Base-by-base conservation (phyloP, 2,888 invertebrate species). In the Lasioglossum lativentre region DNA sequence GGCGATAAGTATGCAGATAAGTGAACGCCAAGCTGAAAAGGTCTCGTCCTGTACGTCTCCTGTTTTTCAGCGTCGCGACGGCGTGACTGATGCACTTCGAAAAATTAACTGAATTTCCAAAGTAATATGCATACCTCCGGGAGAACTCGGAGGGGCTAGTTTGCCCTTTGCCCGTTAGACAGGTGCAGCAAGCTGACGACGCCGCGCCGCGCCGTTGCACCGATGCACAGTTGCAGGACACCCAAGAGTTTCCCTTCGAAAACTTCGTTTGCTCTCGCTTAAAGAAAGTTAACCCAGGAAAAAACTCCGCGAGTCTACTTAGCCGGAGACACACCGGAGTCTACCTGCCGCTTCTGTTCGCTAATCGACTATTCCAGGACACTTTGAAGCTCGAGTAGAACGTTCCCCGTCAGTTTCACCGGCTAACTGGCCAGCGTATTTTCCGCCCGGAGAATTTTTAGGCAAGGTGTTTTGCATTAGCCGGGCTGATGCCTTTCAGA, bases 201-300 rank as follows among this genome's bases (percentile, higher is more conserved):
- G 59, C 45, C 27, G 56, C 59, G 34, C 34, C 14, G 19, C 38
- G 8, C 23, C 23, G 52, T 23, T 52, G 52, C n/a, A 52, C 23
- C n/a, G n/a, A 10, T 52, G 23, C 52, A n/a, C 52, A 23, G n/a
- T 52, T 10, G 23, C n/a, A 52, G 52, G 23, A n/a, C 52, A 52
- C n/a, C 52, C 52, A n/a, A n/a, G n/a, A 52, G 52, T n/a, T 86
- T 87, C 86, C 83, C 66, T 34, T 66, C 66, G 34, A 72, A 83
- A 87, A 87, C 86, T 87, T 87, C 86, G 75, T 87, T 87, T 87
- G 78, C 83, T 75, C 80, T 80, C 75, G 86, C 75, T 80, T 76
- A 78, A 75, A 78, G 59, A 80, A 87, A 87, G 80, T 87, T 78
- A 66, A 30, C 34, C 23, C 42, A 5, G 40, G 27, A 71, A 86